Evolutionary conservation across 64 coral and sea anemone species (phyloP).

Genomic region (Trachythela sp.): DNA sequence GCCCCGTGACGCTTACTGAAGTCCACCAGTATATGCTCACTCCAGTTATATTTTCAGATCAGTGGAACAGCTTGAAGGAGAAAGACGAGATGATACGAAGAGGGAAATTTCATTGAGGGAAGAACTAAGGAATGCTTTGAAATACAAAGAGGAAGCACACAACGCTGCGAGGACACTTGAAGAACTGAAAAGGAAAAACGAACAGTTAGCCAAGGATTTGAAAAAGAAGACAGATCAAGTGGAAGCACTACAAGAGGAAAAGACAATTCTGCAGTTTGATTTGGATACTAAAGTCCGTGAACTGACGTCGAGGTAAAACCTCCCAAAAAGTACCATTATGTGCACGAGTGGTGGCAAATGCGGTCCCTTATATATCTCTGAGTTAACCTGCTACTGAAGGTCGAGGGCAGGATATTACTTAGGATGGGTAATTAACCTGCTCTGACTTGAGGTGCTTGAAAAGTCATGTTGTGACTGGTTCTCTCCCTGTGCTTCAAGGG

Average conservation of each 20-base stretch:
- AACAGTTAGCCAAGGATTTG: background rate
- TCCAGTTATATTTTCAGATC: background rate
- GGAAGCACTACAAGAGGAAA: slow-evolving; percentile 8
- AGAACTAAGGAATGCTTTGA: slow-evolving; percentile 4
- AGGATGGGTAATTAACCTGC: no score
- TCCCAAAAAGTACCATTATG: no score
- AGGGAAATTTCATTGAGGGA: background rate
- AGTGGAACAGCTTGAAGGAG: background rate
- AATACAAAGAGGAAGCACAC: background rate
- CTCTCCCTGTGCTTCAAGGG: no score
- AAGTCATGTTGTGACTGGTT: no score
- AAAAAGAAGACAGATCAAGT: background rate
- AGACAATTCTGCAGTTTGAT: slow-evolving; percentile 10
- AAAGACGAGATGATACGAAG: background rate
- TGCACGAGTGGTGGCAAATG: no score
- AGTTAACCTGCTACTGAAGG: no score
- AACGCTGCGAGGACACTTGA: background rate
- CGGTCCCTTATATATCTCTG: no score
- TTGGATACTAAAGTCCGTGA: background rate
- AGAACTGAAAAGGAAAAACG: background rate
- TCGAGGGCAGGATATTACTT: no score
- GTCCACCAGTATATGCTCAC: background rate
- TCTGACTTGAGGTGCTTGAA: no score
- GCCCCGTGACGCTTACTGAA: no score
- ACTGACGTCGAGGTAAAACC: background rate